phyloP scores from a whole-genome alignment of 2,888 invertebrate species.

The Eudasyphora cyanicolor region DNA sequence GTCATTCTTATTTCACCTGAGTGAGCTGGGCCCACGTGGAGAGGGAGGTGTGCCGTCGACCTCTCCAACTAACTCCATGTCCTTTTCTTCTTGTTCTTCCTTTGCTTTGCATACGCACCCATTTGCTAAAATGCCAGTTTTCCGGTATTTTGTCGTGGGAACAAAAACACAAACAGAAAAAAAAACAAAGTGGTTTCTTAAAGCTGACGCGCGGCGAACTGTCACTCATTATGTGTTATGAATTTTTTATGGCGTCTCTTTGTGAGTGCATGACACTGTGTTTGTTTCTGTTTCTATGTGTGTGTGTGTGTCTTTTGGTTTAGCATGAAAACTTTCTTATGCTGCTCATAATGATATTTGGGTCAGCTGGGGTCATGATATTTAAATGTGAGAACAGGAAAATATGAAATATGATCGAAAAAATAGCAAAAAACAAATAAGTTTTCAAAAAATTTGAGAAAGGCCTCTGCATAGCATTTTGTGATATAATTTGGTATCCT shows the following conservation, averaged over 20 bases:
- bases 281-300: slow-evolving; percentile 19
- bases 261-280: background rate
- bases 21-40: background rate
- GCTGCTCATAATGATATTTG: slow-evolving; percentile 49
- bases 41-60: background rate
- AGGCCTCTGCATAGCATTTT: too few species aligned
- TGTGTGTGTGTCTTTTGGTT: slow-evolving; percentile 36
- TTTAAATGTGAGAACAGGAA: slow-evolving; percentile 18
- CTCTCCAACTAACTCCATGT: slow-evolving; percentile 5
- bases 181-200: slow-evolving; percentile 32
- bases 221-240: slow-evolving; percentile 77
- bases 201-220: slow-evolving; percentile 72
- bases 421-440: slow-evolving; percentile 42
- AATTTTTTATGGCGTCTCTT: slow-evolving; percentile 73
- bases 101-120: slow-evolving; percentile 72
- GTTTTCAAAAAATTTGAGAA: too few species aligned
- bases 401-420: background rate
- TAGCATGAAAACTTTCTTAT: slow-evolving; percentile 39
- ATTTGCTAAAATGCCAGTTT: slow-evolving; percentile 72
- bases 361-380: slow-evolving; percentile 54
- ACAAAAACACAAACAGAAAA: slow-evolving; percentile 14
- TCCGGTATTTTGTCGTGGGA: slow-evolving; percentile 66
- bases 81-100: slow-evolving; percentile 36
- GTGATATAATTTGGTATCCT: too few species aligned
- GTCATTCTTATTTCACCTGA: background rate